Evolutionary conservation across 2,797 vertebrate genomes (phyloP), one percentile per base, ranked within the genome.

Genomic region (Protonibea diacanthus): DNA sequence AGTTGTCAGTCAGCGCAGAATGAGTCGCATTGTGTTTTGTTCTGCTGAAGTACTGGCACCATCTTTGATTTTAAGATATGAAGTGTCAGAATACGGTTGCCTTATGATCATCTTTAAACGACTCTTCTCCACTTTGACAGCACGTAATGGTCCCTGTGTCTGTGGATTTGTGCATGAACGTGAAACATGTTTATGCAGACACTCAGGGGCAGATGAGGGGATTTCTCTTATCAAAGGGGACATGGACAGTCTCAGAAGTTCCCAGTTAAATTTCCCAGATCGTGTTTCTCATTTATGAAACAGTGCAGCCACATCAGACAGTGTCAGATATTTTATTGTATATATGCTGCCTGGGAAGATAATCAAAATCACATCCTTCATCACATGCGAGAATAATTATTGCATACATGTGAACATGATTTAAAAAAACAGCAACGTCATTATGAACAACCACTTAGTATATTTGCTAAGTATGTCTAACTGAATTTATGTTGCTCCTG

Each of bases 141-240:
- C 71, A 64, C 27, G n/a, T 78, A 74, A 69, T 51, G 14, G 71
- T 27, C 15, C 38, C 21, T 40, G 44, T 18, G 47, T 47, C n/a
- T 52, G 61, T 21, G 38, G 44, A 23, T 67, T 63, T 68, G 33
- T 45, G n/a, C 2, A 3, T 25, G n/a, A 27, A 25, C 3, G 8
- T 61, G 38, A 60, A 65, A 61, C 45, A 15, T 67, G 80, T 86
- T 86, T 82, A 78, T 67, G 79, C 66, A 74, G 74, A 85, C 62
- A 44, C 67, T 51, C 20, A 33, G 74, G 68, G 71, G 57, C 17
- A 82, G 25, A 72, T 51, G 59, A 80, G 84, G 79, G 82, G 85
- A 82, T 84, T 86, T 90, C 53, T 83, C 57, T 76, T 49, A 81
- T 86, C 69, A 80, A 81, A 85, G 78, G 61, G 61, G 33, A 61